These are phyloP conservation scores for Drosophila kepulauana DNA, from an alignment of 1,140 invertebrate genomes.

Conservation along the genomic window DNA sequence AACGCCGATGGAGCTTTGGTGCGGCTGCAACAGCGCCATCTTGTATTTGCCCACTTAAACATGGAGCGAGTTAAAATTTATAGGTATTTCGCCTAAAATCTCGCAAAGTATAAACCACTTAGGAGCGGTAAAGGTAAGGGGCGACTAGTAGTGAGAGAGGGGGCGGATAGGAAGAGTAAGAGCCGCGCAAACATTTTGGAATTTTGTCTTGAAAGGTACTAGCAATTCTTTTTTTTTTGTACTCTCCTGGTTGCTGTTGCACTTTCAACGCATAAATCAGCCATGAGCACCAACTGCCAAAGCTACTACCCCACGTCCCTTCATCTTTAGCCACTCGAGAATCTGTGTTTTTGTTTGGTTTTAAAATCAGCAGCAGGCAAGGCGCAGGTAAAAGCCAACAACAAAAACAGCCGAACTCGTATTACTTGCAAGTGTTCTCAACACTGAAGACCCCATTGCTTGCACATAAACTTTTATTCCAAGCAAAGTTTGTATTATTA, in stretches of 20 bases:
- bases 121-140: constrained; percentile 26
- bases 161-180: constrained; percentile 24
- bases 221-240: constrained; percentile 17
- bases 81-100: constrained; percentile 81
- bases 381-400: constrained; percentile 30
- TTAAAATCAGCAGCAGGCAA: constrained; percentile 51
- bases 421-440: constrained; percentile 43
- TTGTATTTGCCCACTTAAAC: constrained; percentile 79
- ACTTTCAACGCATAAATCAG: constrained; percentile 74
- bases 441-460: neutral
- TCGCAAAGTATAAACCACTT: constrained; percentile 79
- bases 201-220: constrained; percentile 53
- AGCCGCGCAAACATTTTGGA: constrained; percentile 48
- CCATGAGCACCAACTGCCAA: constrained; percentile 69
- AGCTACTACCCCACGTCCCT: neutral
- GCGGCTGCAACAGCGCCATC: constrained; percentile 47
- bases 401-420: constrained; percentile 30
- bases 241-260: constrained; percentile 46
- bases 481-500: constrained; percentile 63
- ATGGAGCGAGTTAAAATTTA: constrained; percentile 80
- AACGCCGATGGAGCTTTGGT: neutral
- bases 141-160: neutral
- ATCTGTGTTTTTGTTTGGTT: constrained; percentile 41
- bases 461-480: constrained; percentile 60
- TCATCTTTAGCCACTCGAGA: constrained; percentile 1